Evolutionary conservation across 2,797 vertebrate species (phyloP).

Genomic region (Halcyon chelicuti): DNA sequence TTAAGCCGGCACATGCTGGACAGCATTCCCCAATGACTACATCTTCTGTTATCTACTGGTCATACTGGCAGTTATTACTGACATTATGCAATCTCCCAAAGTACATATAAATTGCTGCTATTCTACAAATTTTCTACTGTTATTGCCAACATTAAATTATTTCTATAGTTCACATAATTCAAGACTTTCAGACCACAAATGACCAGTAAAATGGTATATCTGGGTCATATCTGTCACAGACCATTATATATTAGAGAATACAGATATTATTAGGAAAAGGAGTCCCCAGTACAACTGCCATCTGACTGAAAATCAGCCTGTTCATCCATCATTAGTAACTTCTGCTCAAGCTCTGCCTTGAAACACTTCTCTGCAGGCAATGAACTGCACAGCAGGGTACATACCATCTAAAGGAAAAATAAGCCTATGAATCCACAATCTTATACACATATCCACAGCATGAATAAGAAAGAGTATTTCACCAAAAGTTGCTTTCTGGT

Average conservation of each 20-base stretch:
- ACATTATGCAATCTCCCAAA: neutral
- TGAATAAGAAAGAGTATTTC: neutral
- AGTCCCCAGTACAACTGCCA: neutral
- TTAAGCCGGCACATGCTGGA: neutral
- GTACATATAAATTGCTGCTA: neutral
- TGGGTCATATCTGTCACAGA: neutral
- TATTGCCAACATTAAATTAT: neutral
- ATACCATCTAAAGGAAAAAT: neutral
- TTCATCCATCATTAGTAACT: neutral
- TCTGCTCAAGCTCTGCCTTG: neutral
- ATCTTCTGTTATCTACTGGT: neutral
- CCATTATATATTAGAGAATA: neutral
- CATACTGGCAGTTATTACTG: neutral
- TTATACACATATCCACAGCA: neutral
- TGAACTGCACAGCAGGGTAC: neutral
- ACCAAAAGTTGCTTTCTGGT: neutral
- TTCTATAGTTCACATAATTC: neutral
- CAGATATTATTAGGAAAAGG: neutral
- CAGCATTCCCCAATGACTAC: neutral
- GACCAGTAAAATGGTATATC: neutral
- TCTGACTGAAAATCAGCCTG: neutral
- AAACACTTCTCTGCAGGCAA: neutral
- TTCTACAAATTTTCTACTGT: neutral
- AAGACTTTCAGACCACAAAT: neutral
- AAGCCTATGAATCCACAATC: neutral